Conservation (phyloP, 2,797 vertebrate genomes). For the Miopithecus talapoin region DNA sequence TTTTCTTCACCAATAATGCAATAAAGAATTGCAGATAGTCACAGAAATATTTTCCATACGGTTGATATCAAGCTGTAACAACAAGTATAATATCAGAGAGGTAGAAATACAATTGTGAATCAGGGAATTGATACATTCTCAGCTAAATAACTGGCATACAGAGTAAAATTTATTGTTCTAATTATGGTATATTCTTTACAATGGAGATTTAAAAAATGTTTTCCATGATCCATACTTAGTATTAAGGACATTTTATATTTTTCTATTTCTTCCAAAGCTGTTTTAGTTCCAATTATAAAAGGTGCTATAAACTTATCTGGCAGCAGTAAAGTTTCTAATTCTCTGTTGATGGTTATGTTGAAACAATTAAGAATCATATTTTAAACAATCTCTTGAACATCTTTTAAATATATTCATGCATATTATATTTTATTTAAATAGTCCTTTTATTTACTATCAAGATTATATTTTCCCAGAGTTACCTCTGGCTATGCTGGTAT, state of each 20-base stretch:
- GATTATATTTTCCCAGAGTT: neutral
- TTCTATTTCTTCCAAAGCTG: neutral
- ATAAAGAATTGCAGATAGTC: neutral
- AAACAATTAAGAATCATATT: neutral
- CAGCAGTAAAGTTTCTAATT: neutral
- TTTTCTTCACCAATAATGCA: neutral
- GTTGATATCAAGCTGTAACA: neutral
- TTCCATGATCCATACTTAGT: neutral
- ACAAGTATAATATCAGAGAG: neutral
- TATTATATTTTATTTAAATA: neutral
- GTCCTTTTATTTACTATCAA: neutral
- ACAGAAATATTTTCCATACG: neutral
- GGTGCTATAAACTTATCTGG: neutral
- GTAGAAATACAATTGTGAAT: neutral
- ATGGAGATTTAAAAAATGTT: neutral
- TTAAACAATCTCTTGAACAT: neutral
- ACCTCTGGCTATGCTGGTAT: neutral
- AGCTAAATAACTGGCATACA: neutral
- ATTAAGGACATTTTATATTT: neutral
- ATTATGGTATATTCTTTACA: neutral
- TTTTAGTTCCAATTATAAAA: constrained; percentile 42
- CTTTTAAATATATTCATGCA: neutral
- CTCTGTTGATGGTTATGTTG: neutral
- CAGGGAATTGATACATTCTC: neutral
- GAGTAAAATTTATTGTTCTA: constrained; percentile 39